phyloP scores from a whole-genome alignment of 2,113 vertebrate genomes.

The Zapornia atra region DNA sequence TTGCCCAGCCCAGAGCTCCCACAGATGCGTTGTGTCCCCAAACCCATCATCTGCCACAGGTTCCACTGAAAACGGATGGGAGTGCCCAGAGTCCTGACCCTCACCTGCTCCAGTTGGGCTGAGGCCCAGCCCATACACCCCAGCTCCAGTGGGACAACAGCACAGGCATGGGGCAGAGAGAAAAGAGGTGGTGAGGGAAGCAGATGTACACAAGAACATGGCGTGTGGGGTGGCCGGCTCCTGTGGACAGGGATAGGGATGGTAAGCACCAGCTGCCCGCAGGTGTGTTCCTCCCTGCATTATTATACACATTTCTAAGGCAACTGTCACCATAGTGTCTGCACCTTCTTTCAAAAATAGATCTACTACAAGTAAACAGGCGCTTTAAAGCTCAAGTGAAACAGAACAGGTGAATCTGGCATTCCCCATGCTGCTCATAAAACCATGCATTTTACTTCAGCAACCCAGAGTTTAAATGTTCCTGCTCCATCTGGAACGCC shows the following conservation, averaged over 20 bases:
- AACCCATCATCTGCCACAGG: fast-evolving
- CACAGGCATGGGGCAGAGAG: background rate
- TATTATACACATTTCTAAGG: conserved; percentile 38
- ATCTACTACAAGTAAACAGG: background rate
- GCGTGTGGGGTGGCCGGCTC: background rate
- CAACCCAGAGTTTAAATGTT: background rate
- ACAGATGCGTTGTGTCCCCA: background rate
- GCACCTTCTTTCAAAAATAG: conserved; percentile 22
- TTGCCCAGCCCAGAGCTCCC: background rate
- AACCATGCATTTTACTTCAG: background rate
- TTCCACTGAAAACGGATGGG: background rate
- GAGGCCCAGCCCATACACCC: background rate
- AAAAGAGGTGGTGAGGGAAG: background rate
- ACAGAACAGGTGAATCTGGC: background rate
- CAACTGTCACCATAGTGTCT: conserved; percentile 47
- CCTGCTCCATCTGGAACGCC: background rate
- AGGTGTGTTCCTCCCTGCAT: background rate
- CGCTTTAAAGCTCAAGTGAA: background rate
- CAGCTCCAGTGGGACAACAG: background rate
- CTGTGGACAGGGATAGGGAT: background rate
- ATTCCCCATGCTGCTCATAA: background rate
- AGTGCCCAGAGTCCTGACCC: background rate
- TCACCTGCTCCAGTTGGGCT: background rate
- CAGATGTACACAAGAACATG: fast-evolving
- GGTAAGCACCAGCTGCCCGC: background rate